Percentiles rank a stretch among this genome's conserved stretches.
Conservation (phyloP, 2,888 invertebrate species). For the Conus canariensis region DNA sequence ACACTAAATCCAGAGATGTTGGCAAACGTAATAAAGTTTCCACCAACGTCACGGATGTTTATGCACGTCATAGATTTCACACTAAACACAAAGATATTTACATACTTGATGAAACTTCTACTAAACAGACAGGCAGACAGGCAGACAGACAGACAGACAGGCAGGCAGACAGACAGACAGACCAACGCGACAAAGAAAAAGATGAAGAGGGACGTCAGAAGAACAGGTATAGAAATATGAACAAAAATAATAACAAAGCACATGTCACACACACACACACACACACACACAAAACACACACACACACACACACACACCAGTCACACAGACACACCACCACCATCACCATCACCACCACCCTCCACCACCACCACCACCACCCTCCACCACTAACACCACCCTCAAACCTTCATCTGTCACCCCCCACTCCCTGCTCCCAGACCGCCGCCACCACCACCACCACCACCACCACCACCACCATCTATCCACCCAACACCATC, state of each 20-base stretch:
- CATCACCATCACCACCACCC: background rate
- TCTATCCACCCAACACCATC: background rate
- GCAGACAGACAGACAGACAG: background rate
- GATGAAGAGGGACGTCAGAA: background rate
- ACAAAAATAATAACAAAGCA: background rate
- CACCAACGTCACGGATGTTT: too few species aligned
- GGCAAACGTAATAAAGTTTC: too few species aligned
- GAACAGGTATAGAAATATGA: background rate
- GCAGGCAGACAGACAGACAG: background rate
- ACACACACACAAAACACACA: slow-evolving; percentile 5
- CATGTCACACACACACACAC: background rate
- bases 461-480: background rate
- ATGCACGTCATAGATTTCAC: too few species aligned
- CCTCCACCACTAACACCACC: background rate
- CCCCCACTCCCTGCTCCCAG: background rate
- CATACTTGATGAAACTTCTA: too few species aligned
- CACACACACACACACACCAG: slow-evolving; percentile 18
- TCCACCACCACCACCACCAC: background rate
- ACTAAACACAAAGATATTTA: too few species aligned
- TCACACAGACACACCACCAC: background rate
- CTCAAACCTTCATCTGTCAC: too few species aligned
- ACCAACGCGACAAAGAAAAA: background rate
- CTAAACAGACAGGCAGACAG: background rate
- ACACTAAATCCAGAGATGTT: too few species aligned
- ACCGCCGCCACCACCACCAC: background rate